phyloP scores from a whole-genome alignment of 2,113 vertebrate genomes.

The Oryzias woworae region DNA sequence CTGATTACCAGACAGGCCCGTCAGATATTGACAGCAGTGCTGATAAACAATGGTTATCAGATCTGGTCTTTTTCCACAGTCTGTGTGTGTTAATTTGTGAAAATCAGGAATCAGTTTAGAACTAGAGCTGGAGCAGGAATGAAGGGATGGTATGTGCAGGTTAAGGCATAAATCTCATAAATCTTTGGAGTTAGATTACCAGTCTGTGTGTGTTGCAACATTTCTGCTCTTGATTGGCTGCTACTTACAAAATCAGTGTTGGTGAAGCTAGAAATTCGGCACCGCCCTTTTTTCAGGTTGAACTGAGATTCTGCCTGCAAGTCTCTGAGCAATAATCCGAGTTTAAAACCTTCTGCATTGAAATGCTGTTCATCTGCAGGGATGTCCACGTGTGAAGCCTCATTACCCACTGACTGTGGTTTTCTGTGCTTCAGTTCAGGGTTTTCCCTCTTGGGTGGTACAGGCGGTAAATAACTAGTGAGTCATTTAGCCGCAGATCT shows the following conservation, averaged over 20 bases:
- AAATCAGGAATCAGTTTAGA: conserved; percentile 28
- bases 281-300: conserved; percentile 2
- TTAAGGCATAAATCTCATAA: conserved; percentile 16
- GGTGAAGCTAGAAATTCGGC: conserved; percentile 1
- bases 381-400: conserved; percentile 12
- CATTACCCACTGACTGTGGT: conserved; percentile 6
- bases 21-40: conserved; percentile 30
- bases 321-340: no score
- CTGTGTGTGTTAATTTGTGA: conserved; percentile 48
- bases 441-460: conserved; percentile 7
- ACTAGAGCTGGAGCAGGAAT: conserved; percentile 10
- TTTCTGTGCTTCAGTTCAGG: conserved; percentile 23
- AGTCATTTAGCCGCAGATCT: neutral
- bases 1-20: conserved; percentile 8
- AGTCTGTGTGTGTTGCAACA: conserved; percentile 2
- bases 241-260: conserved; percentile 18
- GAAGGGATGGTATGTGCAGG: conserved; percentile 5
- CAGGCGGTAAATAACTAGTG: neutral
- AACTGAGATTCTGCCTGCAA: neutral
- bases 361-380: conserved; percentile 15
- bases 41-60: conserved; percentile 45
- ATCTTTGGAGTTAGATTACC: conserved; percentile 2
- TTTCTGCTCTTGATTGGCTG: conserved; percentile 19
- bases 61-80: conserved; percentile 40
- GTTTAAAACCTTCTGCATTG: no score